These are phyloP conservation scores for Chelonoidis abingdonii DNA, from an alignment of 2,113 vertebrate genomes.

Conservation along the genomic window DNA sequence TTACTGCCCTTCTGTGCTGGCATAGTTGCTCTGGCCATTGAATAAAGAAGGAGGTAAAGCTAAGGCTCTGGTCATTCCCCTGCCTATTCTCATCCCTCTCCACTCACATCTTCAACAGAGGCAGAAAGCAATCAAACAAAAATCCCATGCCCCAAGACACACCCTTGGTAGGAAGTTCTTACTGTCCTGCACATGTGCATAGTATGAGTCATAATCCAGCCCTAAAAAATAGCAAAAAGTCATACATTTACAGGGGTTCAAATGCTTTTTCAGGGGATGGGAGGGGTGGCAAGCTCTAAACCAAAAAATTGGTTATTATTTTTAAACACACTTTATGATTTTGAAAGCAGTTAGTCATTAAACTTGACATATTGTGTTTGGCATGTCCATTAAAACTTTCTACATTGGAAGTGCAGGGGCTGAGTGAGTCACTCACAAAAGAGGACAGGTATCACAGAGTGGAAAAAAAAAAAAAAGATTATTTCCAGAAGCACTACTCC, in stretches of 20 bases:
- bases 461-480: neutral
- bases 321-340: neutral
- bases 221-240: neutral
- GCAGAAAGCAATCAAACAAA: neutral
- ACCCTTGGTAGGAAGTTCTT: neutral
- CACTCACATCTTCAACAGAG: neutral
- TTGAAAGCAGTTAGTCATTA: constrained; percentile 18
- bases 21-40: neutral
- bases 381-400: constrained; percentile 54
- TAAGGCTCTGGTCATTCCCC: neutral
- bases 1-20: neutral
- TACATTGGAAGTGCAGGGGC: neutral
- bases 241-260: neutral
- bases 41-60: neutral
- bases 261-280: neutral
- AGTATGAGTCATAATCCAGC: neutral
- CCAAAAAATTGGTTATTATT: neutral
- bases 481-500: neutral
- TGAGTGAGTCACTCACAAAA: constrained; percentile 36
- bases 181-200: neutral
- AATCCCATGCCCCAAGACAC: neutral
- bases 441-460: constrained; percentile 11
- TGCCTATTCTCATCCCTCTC: neutral
- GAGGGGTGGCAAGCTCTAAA: neutral
- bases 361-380: neutral